Conservation (phyloP, 2,888 invertebrate genomes). For the Mimachlamys varia region DNA sequence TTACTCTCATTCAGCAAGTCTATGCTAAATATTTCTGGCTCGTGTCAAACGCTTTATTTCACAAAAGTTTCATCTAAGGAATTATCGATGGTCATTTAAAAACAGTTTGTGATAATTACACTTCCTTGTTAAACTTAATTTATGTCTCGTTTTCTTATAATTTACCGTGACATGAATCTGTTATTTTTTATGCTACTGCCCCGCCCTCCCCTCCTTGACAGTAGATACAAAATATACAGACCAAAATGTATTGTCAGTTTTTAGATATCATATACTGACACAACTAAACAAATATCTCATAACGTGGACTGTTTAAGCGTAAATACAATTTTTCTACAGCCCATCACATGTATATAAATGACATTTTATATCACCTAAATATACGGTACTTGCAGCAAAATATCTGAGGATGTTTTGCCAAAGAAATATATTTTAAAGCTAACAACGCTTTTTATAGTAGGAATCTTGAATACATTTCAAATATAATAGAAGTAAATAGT, state of each 20-base stretch:
- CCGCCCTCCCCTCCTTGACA: not conserved
- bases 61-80: not conserved
- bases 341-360: not conserved
- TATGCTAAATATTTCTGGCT: slow-evolving; percentile 34
- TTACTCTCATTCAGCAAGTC: not conserved
- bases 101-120: slow-evolving; percentile 33
- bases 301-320: too few species aligned
- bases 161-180: slow-evolving; percentile 15
- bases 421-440: not conserved
- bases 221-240: not conserved
- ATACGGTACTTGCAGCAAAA: not conserved
- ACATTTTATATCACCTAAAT: not conserved
- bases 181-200: not conserved
- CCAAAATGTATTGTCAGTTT: not conserved
- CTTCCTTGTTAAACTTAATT: slow-evolving; percentile 22
- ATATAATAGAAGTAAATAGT: slow-evolving; percentile 34
- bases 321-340: not conserved
- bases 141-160: slow-evolving; percentile 23
- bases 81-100: slow-evolving; percentile 34
- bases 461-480: not conserved
- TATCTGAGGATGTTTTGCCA: not conserved
- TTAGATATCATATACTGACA: not conserved
- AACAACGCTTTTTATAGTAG: not conserved
- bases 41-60: slow-evolving; percentile 25
- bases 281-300: too few species aligned